Evolutionary conservation across 2,113 vertebrate genomes (phyloP), one percentile per base, ranked within the genome.

Genomic region (Synchiropus splendidus): DNA sequence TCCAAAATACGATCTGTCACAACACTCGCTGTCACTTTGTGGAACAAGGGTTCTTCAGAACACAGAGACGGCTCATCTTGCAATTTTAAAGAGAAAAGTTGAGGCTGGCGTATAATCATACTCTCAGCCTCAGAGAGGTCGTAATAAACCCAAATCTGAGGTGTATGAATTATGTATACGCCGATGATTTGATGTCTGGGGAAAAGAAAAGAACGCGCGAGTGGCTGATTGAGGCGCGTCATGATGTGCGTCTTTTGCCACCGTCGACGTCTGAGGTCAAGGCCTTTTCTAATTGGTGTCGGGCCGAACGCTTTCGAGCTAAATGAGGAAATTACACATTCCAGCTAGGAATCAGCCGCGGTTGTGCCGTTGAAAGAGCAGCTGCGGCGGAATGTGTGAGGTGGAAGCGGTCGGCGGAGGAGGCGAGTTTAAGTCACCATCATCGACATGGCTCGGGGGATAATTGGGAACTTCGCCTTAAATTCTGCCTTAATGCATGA

Each of bases 271-370:
- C 51, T 14, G 72, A 77, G 85, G 85, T 86, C 81, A 85, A 75
- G 73, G 68, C 75, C 76, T 47, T 44, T 46, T 77, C 78, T 87
- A 86, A 87, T 85, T 83, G 82, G 78, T 79, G 74, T 79, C 74
- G 75, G 77, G 80, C 79, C 57, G 45, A 62, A 62, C 54, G 75
- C 78, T 83, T 63, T 58, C 69, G 70, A 72, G 72, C 74, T 63
- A 85, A 85, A 86, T 86, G 81, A 85, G 85, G 75, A 85, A 86
- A 87, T 85, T 81, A 85, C 72, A 85, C 60, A 74, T 85, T 85
- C 68, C 41, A 45, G 66, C 64, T 65, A 27, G 62, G 74, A 84
- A 83, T 83, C 81, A 81, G 72, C 74, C 62, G 73, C 75, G 45
- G 77, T 72, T 80, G 76, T 45, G 70, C 42, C 56, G 61, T 71